Evolutionary conservation across 2,797 vertebrate genomes (phyloP), one percentile per base, ranked within the genome.

Genomic region (Etheostoma perlongum): DNA sequence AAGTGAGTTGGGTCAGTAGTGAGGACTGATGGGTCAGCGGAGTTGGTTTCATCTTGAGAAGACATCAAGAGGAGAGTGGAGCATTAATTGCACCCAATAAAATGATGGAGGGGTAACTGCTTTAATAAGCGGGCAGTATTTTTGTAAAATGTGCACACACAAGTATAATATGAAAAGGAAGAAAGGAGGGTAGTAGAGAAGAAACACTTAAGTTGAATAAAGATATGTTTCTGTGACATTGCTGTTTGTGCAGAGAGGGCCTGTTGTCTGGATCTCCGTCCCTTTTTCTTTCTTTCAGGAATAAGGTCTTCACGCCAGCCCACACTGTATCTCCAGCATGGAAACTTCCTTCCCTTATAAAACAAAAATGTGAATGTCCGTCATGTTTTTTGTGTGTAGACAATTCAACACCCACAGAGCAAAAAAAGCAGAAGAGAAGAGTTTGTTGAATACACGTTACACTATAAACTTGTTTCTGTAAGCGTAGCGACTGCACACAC

Each of bases 1-100:
- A 82, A 73, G 81, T 85, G 85, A 88, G 83, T 81, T 70, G 78
- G 84, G 78, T 85, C 81, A 84, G 72, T 65, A 90, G 83, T 60
- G 68, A 87, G 75, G 74, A 81, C 61, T 73, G 85, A 87, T 78
- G 78, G 88, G 89, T 91, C 90, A 79, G 53, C 79, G 70, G 75
- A 79, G 74, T 74, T 72, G 84, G 74, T 84, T 83, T 89, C 84
- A 81, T 92, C 90, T 92, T 91, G 89, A 91, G 88, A 92, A 90
- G 79, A 81, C 80, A 91, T 93, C 91, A 91, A 72, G 76, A 77
- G 61, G 51, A 82, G 71, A 74, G 73, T 53, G 71, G 70, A 76
- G 73, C 55, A 13, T 53, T 88, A 75, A 76, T 61, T 54, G 61
- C 65, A 73, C 77, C 72, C 55, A 42, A 60, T 71, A 74, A 88